Evolutionary conservation across 2,888 invertebrate species (phyloP).

Genomic region (Carabus problematicus): DNA sequence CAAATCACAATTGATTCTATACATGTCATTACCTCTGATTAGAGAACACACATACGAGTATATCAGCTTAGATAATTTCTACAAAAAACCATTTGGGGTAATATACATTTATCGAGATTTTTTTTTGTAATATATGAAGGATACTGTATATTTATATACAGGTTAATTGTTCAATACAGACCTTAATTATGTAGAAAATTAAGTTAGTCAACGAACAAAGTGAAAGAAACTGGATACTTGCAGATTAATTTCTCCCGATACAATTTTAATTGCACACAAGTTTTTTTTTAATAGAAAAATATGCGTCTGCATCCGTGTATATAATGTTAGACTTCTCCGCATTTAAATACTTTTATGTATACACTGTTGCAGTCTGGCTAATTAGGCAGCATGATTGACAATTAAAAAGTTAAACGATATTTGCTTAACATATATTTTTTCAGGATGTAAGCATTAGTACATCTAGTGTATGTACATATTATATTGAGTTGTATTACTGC

Average conservation of each 20-base stretch:
- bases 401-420: neutral
- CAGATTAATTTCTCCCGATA: constrained; percentile 32
- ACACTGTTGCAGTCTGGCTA: neutral
- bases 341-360: constrained; percentile 6
- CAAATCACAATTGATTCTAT: too few relatives aligned
- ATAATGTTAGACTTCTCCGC: neutral
- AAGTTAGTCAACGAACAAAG: constrained; percentile 22
- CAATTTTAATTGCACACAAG: constrained; percentile 30
- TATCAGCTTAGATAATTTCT: too few relatives aligned
- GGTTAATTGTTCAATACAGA: constrained; percentile 23
- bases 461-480: too few relatives aligned
- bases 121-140: too few relatives aligned
- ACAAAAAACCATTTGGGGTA: too few relatives aligned
- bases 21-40: too few relatives aligned
- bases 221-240: constrained; percentile 23
- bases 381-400: neutral
- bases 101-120: too few relatives aligned
- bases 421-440: neutral
- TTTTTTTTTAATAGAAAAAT: neutral
- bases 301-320: neutral
- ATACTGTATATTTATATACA: neutral
- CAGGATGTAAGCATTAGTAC: neutral
- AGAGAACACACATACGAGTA: too few relatives aligned
- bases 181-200: constrained; percentile 29
- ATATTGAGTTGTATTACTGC: too few relatives aligned